These are phyloP conservation scores for Odontocerum albicorne DNA, from an alignment of 2,888 invertebrate species.

Conservation along the genomic window DNA sequence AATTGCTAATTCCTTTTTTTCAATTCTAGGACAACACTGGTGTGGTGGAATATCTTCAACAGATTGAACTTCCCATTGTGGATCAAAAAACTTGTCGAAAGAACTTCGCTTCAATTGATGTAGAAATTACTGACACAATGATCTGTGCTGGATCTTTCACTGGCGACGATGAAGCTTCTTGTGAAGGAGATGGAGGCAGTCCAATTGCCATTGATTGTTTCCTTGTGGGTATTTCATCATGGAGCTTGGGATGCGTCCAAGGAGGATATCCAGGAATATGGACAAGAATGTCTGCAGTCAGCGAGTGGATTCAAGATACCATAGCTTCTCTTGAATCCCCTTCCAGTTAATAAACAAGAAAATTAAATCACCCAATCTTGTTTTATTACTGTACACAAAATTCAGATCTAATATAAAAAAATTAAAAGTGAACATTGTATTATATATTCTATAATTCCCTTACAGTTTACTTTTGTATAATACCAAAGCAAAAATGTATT, in stretches of 20 bases:
- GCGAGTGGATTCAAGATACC: conserved; percentile 7
- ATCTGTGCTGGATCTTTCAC: conserved; percentile 3
- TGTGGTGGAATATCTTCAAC: not conserved
- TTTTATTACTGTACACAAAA: too few relatives aligned
- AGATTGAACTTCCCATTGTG: not conserved
- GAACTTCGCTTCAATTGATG: too few relatives aligned
- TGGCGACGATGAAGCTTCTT: not conserved
- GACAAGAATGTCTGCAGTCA: conserved; percentile 13
- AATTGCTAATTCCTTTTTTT: not conserved
- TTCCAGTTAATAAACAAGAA: too few relatives aligned
- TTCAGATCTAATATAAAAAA: too few relatives aligned
- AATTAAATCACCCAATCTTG: too few relatives aligned
- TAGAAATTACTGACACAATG: not conserved
- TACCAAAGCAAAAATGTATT: too few relatives aligned
- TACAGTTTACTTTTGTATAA: too few relatives aligned
- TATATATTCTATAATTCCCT: too few relatives aligned
- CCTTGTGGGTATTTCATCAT: conserved; percentile 16
- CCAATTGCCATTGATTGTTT: conserved; percentile 3
- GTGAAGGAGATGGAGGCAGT: conserved; percentile 15
- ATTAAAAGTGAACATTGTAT: too few relatives aligned
- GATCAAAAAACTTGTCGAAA: conserved; percentile 2
- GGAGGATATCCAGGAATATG: conserved; percentile 5
- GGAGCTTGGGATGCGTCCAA: conserved; percentile 7
- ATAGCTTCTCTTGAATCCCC: not conserved
- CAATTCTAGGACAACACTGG: not conserved